Evolutionary conservation across 2,113 vertebrate species (phyloP), one percentile per base, ranked within the genome.

Genomic region (Puffinus mauretanicus): DNA sequence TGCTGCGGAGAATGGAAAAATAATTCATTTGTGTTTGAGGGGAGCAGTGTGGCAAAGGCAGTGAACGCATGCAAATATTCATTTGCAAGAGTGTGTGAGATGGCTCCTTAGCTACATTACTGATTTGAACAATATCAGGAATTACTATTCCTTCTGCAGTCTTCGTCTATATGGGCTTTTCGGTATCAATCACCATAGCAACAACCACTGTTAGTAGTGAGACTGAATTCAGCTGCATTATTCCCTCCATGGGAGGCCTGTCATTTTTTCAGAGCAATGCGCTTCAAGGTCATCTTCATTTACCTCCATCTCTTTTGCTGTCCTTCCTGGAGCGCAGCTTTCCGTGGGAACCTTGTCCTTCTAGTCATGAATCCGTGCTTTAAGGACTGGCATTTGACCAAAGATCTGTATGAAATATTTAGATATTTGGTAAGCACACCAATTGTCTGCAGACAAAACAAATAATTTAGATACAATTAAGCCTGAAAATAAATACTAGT

Each of bases 161-260:
- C 82, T 83, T 83, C 76, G 2, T 91, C 94, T 92, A 47, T 72
- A 47, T 72, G 72, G 93, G 95, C 96, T 95, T 92, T 86, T 95
- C 4, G 15, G 70, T 96, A 93, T 94, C 96, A 80, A 91, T 98
- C 96, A 86, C 97, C 96, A 97, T 97, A 71, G 97, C 96, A 96
- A 97, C 97, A 82, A 70, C 88, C 93, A 92, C 85, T n/a, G 91
- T 62, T 97, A 54, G 85, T 38, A 90, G 94, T 49, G 82, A 94
- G 94, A 82, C 95, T 94, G 88, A 87, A 55, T 94, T 93, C 96
- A 84, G 24, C 91, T 87, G 95, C 96, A 82, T 96, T 96, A 95
- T 97, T 96, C 93, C 96, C 97, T 96, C 88, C 93, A 55, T 73
- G 93, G 95, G 94, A 96, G 95, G 96, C 95, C 89, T 94, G 94